Conservation (phyloP, 2,113 vertebrate species). For the Romanogobio albipinnatus region DNA sequence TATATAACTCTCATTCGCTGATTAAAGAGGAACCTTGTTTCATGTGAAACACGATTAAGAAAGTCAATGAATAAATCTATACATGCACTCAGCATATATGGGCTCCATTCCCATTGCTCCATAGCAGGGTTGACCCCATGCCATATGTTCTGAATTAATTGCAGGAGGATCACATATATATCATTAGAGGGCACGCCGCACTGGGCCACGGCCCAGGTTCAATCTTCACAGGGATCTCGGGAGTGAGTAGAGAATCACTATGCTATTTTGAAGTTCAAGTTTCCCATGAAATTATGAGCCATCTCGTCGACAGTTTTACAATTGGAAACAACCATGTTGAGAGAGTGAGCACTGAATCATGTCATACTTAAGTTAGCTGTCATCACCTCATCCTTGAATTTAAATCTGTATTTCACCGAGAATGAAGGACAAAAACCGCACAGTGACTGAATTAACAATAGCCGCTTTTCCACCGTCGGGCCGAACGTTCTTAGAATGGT, state of each 20-base stretch:
- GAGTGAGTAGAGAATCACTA: not conserved
- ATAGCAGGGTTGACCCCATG: conserved; percentile 20
- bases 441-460: not conserved
- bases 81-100: not conserved
- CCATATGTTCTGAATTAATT: conserved; percentile 42
- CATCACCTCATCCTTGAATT: conserved; percentile 9
- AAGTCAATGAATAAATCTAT: conserved; percentile 36
- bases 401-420: not conserved
- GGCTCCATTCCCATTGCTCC: conserved; percentile 1
- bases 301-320: conserved; percentile 7
- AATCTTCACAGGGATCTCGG: not conserved
- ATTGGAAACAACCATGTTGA: not conserved
- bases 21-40: conserved; percentile 29
- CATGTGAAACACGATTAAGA: conserved; percentile 27
- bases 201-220: not conserved
- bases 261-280: conserved; percentile 21
- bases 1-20: not conserved
- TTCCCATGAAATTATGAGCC: conserved; percentile 23
- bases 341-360: conserved; percentile 19
- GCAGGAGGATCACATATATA: conserved; percentile 11
- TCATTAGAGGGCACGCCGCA: conserved; percentile 21
- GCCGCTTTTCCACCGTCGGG: no score
- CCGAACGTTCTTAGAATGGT: no score
- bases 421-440: not conserved
- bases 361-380: conserved; percentile 1